phyloP scores from a whole-genome alignment of 35 echinoderm and acorn worm genomes.

The Acanthaster planci region DNA sequence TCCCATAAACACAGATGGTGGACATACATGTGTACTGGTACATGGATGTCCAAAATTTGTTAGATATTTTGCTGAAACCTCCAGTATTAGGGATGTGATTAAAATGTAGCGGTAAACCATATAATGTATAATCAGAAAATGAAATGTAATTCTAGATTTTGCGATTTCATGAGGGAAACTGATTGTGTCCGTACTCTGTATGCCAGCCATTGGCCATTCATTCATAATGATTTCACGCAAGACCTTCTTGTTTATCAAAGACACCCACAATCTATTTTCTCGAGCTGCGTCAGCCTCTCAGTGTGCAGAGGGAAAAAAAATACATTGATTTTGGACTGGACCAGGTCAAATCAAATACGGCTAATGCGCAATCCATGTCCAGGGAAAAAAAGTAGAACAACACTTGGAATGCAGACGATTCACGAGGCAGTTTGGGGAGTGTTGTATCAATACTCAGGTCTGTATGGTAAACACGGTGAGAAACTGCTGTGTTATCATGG shows the following conservation, averaged over 20 bases:
- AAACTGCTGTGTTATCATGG: constrained; percentile 3
- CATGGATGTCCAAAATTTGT: too few species aligned
- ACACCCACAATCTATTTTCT: not conserved
- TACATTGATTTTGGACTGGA: not conserved
- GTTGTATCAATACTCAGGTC: not conserved
- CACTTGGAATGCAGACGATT: not conserved
- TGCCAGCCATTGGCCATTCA: too few species aligned
- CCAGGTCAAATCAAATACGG: constrained; percentile 23
- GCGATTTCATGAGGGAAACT: too few species aligned
- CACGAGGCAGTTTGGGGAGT: not conserved
- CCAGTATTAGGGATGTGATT: too few species aligned
- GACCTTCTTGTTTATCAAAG: not conserved
- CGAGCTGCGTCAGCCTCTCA: not conserved
- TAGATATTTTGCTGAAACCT: too few species aligned
- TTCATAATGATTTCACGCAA: not conserved
- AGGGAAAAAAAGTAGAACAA: constrained; percentile 15
- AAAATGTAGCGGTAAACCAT: too few species aligned
- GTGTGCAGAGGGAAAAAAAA: not conserved
- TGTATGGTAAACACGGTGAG: constrained; percentile 14
- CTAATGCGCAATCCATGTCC: constrained; percentile 22
- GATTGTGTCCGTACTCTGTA: too few species aligned
- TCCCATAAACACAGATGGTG: too few species aligned
- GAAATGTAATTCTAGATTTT: too few species aligned
- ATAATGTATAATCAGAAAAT: too few species aligned
- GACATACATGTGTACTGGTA: too few species aligned